Percentiles rank a stretch among this genome's conserved stretches.
These are phyloP conservation scores for Epizoanthus stellaris DNA, from an alignment of 92 coral and sea anemone genomes.

Conservation along the genomic window DNA sequence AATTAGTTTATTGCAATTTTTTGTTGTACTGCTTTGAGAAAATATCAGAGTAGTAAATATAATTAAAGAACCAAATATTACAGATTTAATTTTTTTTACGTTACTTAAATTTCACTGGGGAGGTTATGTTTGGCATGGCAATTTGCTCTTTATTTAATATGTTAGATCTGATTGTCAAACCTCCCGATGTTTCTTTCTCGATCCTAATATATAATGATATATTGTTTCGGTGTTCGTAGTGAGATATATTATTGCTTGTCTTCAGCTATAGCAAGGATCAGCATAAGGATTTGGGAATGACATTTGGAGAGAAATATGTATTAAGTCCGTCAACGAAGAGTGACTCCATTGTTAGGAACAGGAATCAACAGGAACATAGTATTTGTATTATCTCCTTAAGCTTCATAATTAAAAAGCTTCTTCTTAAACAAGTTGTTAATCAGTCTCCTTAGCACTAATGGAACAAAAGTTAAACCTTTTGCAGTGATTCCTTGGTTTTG, in stretches of 20 bases:
- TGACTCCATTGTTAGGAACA: constrained; percentile 32
- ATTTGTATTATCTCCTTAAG: constrained; percentile 21
- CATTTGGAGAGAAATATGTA: constrained; percentile 23
- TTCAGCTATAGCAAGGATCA: background rate
- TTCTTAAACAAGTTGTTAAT: constrained; percentile 17
- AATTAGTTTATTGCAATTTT: no score
- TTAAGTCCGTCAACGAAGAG: constrained; percentile 31
- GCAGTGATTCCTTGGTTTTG: no score
- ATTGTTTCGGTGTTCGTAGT: background rate
- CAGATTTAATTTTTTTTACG: background rate
- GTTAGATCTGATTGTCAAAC: background rate
- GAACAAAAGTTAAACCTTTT: background rate
- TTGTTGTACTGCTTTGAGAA: no score
- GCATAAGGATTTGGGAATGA: constrained; percentile 24
- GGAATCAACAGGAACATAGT: constrained; percentile 22
- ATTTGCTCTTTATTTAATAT: no score
- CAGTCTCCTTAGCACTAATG: background rate
- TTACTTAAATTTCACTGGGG: background rate
- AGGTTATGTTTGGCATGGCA: no score
- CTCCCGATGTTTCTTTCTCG: background rate
- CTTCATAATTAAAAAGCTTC: constrained; percentile 37
- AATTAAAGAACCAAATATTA: no score
- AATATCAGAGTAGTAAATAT: no score
- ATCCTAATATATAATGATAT: no score
- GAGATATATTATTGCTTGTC: background rate